Base-by-base conservation (phyloP, 2,888 invertebrate species). In the Drosophila tanythrix region DNA sequence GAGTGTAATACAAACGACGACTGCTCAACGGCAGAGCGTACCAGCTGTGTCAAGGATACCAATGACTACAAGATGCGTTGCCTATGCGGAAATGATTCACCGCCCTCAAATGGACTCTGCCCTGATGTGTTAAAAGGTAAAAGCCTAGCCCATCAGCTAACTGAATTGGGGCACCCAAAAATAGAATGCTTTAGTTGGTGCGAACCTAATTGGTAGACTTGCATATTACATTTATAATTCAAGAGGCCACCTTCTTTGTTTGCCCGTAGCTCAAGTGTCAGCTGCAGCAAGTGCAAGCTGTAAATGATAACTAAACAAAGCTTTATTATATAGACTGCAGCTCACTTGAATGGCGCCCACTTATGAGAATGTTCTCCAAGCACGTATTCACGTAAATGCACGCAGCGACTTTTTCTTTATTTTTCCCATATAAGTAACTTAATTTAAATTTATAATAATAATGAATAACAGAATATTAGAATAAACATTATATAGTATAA, bases 31-130 rank as follows among this genome's bases (percentile, higher is more conserved):
- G 95, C 96, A 80, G 94, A 94, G 82, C 94, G 95, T 78, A 95
- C 95, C 2, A 95, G 95, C 25, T 96, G 96, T 78, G 95, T 96
- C 15, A 93, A 95, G 63, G 96, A 96, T 38, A 94, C 94, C 56
- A 94, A 94, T 79, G 96, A 96, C 83, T 93, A 94, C 2, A 94
- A 94, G 76, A 94, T 94, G 21, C 94, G 96, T 8, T 96, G 96
- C 81, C 94, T 96, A 0, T 96, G 96, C 74, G 95, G 96, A 0
- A 96, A 96, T 92, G 95, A 96, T 91, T 93, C 94, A 3, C 94
- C 95, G 0, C 96, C 96, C 0, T 91, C 94, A 11, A 96, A 96
- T 81, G 96, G 96, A 11, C 94, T 94, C 52, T 96, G 96, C 85
- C 94, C 94, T 52, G 94, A 95, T 60, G 94, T 94, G 79, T 94